These are phyloP conservation scores for Leptura quadrifasciata DNA, from an alignment of 2,888 invertebrate genomes.

Conservation along the genomic window DNA sequence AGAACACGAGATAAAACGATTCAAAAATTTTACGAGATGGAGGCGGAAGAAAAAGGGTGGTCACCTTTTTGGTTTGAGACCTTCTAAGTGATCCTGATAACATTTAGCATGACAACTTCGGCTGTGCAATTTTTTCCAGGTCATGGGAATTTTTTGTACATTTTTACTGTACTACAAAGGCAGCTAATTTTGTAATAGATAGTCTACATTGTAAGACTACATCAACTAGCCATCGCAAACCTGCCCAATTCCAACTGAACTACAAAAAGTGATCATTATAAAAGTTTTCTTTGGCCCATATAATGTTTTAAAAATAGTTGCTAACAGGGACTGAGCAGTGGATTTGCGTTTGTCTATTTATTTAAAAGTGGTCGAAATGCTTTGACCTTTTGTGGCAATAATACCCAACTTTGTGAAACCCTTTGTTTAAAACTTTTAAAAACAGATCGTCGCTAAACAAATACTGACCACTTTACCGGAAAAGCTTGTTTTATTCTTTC, in stretches of 20 bases:
- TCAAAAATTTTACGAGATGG: too few species aligned
- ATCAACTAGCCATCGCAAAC: neutral
- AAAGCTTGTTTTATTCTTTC: constrained; percentile 4
- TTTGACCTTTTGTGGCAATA: constrained; percentile 2
- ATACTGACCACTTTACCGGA: constrained; percentile 1
- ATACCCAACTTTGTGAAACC: constrained; percentile 23
- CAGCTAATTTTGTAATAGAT: too few species aligned
- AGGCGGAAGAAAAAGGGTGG: too few species aligned
- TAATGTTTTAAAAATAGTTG: constrained; percentile 39
- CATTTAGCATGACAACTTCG: too few species aligned
- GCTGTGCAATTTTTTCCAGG: too few species aligned
- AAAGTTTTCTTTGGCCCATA: constrained; percentile 36
- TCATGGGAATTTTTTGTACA: too few species aligned
- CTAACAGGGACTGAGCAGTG: constrained; percentile 29
- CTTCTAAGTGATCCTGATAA: too few species aligned
- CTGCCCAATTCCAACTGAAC: constrained; percentile 6
- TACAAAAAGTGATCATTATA: constrained; percentile 42
- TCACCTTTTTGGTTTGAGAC: too few species aligned
- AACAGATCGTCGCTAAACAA: constrained; percentile 11
- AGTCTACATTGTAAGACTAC: neutral
- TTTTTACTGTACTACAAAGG: too few species aligned
- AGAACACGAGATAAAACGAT: too few species aligned
- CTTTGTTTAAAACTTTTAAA: constrained; percentile 14
- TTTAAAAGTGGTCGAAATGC: constrained; percentile 25
- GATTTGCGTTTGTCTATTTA: constrained; percentile 39